Evolutionary conservation across 2,797 vertebrate genomes (phyloP), one percentile per base, ranked within the genome.

Genomic region (Microhierax caerulescens): DNA sequence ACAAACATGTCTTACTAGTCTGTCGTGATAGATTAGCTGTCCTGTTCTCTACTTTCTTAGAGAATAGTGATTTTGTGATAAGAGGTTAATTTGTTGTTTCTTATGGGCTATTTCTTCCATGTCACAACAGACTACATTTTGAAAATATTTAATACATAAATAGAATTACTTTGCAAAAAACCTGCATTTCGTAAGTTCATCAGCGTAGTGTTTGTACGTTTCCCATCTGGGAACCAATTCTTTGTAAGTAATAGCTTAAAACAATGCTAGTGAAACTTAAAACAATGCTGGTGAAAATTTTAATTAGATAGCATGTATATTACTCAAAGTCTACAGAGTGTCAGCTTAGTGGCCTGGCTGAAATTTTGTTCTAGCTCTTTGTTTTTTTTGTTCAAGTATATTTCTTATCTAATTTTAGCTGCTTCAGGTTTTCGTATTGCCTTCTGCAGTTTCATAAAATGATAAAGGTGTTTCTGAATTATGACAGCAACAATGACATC

Each of bases 241-340:
- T 19, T 45, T 74, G 6, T 24, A 73, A 78, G 22, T 18, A 39
- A 34, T 48, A 3, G 4, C 73, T 86, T 41, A 68, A 61, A 64
- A 23, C 12, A 67, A 1, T 32, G 53, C 30, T 61, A 32, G 13
- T 65, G 65, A 47, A 77, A 36, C 73, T 86, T 41, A 68, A 61
- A 64, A 23, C 12, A 67, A 1, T 32, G 53, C 30, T 61, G 34
- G 13, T 65, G 65, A 47, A 77, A 36, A 45, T 45, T 83, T 19
- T 54, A 15, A 37, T 45, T 39, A 76, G 41, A 15, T 37, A 30
- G 11, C 8, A 11, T 0, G 1, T 45, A 0, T 20, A 19, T 61
- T 89, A 37, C 47, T 87, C 5, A 43, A n/a, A 23, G 43, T 18
- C 34, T 85, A 7, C 15, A 37, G 10, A 9, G 7, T 34, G 45